Percentiles rank a stretch among this genome's conserved stretches.
Conservation (phyloP, 1,140 invertebrate genomes). For the Vanessa atalanta region DNA sequence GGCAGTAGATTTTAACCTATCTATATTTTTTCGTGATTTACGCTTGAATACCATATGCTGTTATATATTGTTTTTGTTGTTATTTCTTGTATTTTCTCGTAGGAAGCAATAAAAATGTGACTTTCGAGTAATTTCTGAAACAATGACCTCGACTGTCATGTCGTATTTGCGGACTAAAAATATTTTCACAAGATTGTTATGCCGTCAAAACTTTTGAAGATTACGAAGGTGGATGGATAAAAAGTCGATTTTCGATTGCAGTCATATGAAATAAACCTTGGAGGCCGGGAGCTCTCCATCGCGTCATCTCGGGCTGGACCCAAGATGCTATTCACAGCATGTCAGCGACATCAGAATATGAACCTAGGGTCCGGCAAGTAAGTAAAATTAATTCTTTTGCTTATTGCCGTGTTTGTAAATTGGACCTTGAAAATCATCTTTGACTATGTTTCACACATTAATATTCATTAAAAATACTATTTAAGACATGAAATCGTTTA, state of each 20-base stretch:
- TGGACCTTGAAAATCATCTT: not conserved
- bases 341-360: slow-evolving; percentile 79
- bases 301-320: slow-evolving; percentile 75
- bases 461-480: too few relatives aligned
- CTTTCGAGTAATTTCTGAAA: slow-evolving; percentile 71
- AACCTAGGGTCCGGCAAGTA: slow-evolving; percentile 78
- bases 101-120: slow-evolving; percentile 68
- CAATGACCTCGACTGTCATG: slow-evolving; percentile 75
- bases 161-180: slow-evolving; percentile 73
- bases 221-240: slow-evolving; percentile 68
- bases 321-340: slow-evolving; percentile 81
- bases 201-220: slow-evolving; percentile 57
- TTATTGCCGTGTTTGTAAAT: not conserved
- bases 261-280: slow-evolving; percentile 73
- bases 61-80: slow-evolving; percentile 58
- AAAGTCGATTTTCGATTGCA: slow-evolving; percentile 76
- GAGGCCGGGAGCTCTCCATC: slow-evolving; percentile 69
- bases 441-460: too few relatives aligned
- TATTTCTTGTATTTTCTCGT: slow-evolving; percentile 70
- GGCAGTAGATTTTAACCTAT: slow-evolving; percentile 79
- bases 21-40: slow-evolving; percentile 62
- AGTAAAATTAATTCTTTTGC: slow-evolving; percentile 45
- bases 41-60: slow-evolving; percentile 39
- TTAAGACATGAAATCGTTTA: too few relatives aligned
- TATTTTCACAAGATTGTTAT: slow-evolving; percentile 71